Evolutionary conservation across 2,113 vertebrate species (phyloP).

Genomic region (Deroptyus accipitrinus): DNA sequence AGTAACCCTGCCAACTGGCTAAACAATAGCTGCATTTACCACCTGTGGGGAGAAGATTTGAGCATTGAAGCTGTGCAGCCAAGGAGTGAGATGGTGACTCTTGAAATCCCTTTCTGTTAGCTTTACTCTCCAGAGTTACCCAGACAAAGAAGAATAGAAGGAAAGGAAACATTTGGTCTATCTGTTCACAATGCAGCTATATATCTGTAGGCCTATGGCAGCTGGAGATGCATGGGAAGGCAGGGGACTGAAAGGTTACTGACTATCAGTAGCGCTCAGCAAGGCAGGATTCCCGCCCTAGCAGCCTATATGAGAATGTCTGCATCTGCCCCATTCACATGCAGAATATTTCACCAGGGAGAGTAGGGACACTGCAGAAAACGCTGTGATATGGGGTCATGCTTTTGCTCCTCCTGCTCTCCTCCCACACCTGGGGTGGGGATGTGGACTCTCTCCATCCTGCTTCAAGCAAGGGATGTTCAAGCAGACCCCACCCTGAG

Average conservation of each 20-base stretch:
- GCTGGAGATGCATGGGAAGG: background rate
- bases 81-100: background rate
- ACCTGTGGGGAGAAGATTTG: background rate
- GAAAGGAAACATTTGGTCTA: accelerated
- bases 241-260: background rate
- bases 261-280: background rate
- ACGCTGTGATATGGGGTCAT: accelerated
- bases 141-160: background rate
- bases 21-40: background rate
- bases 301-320: background rate
- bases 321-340: background rate
- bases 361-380: background rate
- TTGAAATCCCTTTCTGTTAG: background rate
- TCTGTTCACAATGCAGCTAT: background rate
- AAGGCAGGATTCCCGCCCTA: background rate
- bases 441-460: background rate
- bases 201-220: background rate
- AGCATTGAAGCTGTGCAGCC: background rate
- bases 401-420: background rate
- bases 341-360: background rate
- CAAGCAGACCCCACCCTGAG: background rate
- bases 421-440: accelerated
- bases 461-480: background rate
- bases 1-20: background rate
- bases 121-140: background rate